Percentiles rank a stretch among this genome's conserved stretches.
These are phyloP conservation scores for Jordanella pulchra DNA, from an alignment of 2,797 vertebrate genomes.

Conservation along the genomic window DNA sequence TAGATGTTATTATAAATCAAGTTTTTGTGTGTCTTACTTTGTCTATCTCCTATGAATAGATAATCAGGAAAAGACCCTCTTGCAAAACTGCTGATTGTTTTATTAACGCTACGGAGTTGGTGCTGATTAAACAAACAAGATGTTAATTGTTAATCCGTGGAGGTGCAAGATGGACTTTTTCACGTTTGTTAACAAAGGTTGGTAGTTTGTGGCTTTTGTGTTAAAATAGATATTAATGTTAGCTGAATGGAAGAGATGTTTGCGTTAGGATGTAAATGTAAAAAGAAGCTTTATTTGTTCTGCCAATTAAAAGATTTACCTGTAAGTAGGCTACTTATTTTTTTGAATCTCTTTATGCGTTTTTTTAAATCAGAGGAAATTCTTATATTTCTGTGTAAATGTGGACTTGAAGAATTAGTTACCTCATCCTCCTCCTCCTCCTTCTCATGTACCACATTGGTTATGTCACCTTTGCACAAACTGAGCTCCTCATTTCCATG, in stretches of 20 bases:
- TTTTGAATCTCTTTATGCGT: not conserved
- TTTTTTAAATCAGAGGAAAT: not conserved
- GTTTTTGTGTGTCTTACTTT: not conserved
- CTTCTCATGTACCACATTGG: not conserved
- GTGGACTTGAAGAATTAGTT: not conserved
- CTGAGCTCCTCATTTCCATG: not conserved
- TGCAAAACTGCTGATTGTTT: constrained; percentile 2
- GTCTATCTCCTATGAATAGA: not conserved
- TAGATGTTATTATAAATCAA: not conserved
- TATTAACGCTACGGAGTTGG: constrained; percentile 6
- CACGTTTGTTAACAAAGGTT: constrained; percentile 3
- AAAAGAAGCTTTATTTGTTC: not conserved
- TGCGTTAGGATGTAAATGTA: too few relatives aligned
- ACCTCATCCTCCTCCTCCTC: not conserved
- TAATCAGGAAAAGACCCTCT: not conserved
- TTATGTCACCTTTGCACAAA: constrained; percentile 2
- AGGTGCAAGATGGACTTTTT: constrained; percentile 3
- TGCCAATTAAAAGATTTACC: not conserved
- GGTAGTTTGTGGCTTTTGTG: not conserved
- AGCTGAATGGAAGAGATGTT: not conserved
- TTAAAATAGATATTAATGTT: not conserved
- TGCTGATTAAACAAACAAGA: constrained; percentile 18
- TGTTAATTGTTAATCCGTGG: constrained; percentile 5
- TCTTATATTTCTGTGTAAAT: not conserved
- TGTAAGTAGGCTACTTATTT: not conserved